phyloP scores from a whole-genome alignment of 2,888 invertebrate species.

The Oscheius sp. region DNA sequence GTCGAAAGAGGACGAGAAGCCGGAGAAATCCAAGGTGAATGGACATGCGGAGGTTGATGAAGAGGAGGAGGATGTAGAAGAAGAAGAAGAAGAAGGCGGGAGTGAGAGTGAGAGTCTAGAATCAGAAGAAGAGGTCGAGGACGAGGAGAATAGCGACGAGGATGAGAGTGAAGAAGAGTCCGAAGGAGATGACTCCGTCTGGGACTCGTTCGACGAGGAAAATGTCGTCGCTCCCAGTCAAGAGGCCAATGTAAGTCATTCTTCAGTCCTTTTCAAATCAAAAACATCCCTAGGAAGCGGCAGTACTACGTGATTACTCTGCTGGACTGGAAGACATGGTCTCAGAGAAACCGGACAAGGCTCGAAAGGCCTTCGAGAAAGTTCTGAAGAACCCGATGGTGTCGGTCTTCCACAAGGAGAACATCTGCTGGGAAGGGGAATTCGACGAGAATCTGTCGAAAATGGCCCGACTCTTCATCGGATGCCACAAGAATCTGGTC shows the following conservation, averaged over 20 bases:
- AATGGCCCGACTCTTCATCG: conserved; percentile 53
- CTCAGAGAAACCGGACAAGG: conserved; percentile 41
- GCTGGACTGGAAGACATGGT: conserved; percentile 44
- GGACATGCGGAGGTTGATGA: conserved; percentile 16
- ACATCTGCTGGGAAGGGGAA: conserved; percentile 39
- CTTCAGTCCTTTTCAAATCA: neutral
- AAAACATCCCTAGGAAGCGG: conserved; percentile 50
- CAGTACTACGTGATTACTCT: conserved; percentile 46
- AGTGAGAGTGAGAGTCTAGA: conserved; percentile 40
- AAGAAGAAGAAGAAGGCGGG: conserved; percentile 21
- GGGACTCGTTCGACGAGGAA: conserved; percentile 42
- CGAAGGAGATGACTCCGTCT: conserved; percentile 48
- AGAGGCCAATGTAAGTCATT: conserved; percentile 35
- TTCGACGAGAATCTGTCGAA: conserved; percentile 39
- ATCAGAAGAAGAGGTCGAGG: conserved; percentile 35
- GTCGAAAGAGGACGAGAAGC: neutral
- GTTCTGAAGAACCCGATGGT: conserved; percentile 49
- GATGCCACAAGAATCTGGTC: conserved; percentile 54
- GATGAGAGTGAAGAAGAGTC: conserved; percentile 39
- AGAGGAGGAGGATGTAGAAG: conserved; percentile 40
- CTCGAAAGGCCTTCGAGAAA: conserved; percentile 38
- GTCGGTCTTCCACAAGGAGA: conserved; percentile 20
- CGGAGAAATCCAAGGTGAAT: neutral
- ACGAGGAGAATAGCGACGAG: conserved; percentile 34
- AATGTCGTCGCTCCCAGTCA: conserved; percentile 25